phyloP scores from a whole-genome alignment of 2,113 vertebrate species.

The Tachuris rubrigastra region DNA sequence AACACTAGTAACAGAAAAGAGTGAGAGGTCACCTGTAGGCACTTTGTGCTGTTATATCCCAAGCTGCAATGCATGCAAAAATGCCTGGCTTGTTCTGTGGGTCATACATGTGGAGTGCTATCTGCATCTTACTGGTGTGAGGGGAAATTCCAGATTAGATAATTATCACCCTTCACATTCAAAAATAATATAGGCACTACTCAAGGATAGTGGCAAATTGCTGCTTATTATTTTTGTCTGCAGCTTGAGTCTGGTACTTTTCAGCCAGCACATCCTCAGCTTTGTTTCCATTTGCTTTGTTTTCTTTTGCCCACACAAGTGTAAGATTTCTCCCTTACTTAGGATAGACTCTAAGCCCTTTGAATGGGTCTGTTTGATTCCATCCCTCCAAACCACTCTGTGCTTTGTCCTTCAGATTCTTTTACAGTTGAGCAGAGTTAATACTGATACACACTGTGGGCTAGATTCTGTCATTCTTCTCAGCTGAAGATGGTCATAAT shows the following conservation, averaged over 20 bases:
- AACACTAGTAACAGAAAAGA: not conserved
- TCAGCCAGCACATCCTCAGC: not conserved
- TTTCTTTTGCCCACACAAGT: not conserved
- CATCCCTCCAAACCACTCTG: not conserved
- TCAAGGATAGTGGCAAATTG: not conserved
- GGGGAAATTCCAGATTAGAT: not conserved
- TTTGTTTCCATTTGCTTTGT: not conserved
- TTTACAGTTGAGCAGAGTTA: not conserved
- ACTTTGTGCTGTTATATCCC: not conserved
- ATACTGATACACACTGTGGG: not conserved
- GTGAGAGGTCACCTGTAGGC: not conserved
- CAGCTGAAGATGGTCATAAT: not conserved
- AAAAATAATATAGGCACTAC: not conserved
- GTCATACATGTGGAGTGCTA: not conserved
- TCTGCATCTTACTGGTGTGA: not conserved
- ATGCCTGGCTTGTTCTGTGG: not conserved
- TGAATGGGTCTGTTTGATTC: not conserved
- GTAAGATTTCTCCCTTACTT: not conserved
- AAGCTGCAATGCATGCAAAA: accelerated
- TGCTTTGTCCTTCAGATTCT: not conserved
- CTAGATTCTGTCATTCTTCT: not conserved
- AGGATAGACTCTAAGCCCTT: not conserved
- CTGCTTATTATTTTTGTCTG: not conserved
- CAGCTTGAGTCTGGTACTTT: not conserved
- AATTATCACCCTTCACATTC: not conserved